phyloP scores from a whole-genome alignment of 2,888 invertebrate species.

The Corbicula japonica region DNA sequence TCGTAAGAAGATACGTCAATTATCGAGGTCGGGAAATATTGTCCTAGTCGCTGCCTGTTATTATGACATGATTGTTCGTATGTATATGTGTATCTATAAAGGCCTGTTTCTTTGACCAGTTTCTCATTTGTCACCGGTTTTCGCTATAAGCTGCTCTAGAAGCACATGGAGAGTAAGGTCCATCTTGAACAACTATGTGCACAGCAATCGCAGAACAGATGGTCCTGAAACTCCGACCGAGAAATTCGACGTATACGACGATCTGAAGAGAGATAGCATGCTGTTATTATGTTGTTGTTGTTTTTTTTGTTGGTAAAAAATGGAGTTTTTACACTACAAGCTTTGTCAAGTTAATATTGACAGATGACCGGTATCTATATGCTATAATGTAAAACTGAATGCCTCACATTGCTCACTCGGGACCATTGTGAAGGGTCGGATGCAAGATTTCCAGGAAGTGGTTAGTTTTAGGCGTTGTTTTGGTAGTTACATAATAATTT shows the following conservation, averaged over 20 bases:
- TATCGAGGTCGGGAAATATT: background rate
- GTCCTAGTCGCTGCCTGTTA: background rate
- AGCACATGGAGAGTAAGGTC: background rate
- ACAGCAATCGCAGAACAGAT: slow-evolving; percentile 4
- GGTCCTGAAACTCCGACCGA: background rate
- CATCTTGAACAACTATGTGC: background rate
- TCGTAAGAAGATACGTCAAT: too few species aligned
- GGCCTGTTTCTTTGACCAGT: too few species aligned
- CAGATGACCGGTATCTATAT: too few species aligned
- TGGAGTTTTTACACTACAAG: background rate
- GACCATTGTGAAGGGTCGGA: too few species aligned
- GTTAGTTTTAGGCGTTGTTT: background rate
- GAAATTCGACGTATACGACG: background rate
- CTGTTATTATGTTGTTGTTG: too few species aligned
- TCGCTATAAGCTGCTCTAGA: too few species aligned
- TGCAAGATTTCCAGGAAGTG: too few species aligned
- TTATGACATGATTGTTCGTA: background rate
- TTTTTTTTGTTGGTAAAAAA: background rate
- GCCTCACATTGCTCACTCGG: too few species aligned
- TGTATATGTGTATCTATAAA: too few species aligned
- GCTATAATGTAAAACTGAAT: too few species aligned
- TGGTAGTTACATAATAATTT: background rate
- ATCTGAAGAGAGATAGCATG: slow-evolving; percentile 7
- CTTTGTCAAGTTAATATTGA: too few species aligned
- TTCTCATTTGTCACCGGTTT: too few species aligned